These are phyloP conservation scores for Tinea semifulvella DNA, from an alignment of 2,888 invertebrate genomes.

Conservation along the genomic window DNA sequence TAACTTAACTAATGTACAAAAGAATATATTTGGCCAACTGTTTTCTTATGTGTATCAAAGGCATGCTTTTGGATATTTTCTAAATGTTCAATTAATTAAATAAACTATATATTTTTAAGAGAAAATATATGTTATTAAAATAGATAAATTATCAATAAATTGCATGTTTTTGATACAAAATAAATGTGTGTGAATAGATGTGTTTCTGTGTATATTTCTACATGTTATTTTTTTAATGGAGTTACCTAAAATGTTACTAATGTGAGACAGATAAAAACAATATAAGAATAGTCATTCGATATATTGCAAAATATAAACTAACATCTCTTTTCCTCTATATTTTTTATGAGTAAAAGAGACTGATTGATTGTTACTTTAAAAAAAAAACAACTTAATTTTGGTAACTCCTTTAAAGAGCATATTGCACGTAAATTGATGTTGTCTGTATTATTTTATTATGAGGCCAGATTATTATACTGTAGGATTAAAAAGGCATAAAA, in stretches of 20 bases:
- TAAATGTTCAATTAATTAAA: neutral
- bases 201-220: neutral
- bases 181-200: neutral
- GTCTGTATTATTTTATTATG: neutral
- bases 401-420: neutral
- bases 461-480: conserved; percentile 2
- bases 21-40: conserved; percentile 2
- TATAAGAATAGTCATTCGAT: too few species aligned
- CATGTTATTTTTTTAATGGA: neutral
- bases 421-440: conserved; percentile 1
- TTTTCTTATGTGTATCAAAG: conserved; percentile 5
- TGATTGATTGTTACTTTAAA: too few species aligned
- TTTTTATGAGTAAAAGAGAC: too few species aligned
- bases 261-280: too few species aligned
- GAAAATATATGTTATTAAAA: neutral
- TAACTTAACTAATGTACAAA: too few species aligned
- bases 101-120: neutral
- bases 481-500: too few species aligned
- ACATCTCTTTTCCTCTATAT: too few species aligned
- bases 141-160: neutral
- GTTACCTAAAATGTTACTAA: neutral
- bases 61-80: neutral
- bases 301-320: too few species aligned
- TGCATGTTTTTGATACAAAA: conserved; percentile 3
- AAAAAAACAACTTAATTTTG: too few species aligned